Base-by-base conservation (phyloP, 2,113 vertebrate species). In the Apodemus speciosus region DNA sequence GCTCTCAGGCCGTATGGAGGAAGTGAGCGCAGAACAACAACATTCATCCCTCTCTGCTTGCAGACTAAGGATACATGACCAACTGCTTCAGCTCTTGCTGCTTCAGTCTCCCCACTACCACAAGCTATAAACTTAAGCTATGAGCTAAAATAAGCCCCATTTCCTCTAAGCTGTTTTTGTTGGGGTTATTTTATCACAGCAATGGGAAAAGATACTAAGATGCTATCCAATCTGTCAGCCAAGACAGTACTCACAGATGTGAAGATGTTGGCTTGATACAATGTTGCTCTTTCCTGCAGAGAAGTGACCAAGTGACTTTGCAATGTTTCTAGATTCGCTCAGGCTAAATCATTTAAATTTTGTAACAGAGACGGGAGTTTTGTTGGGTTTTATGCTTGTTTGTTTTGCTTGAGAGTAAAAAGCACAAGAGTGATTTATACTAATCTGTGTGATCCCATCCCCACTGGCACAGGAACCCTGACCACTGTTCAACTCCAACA, bases 371-470 rank as follows among this genome's bases (percentile, higher is more conserved):
- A 88, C 80, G 4, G 18, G 5, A 6, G 9, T 11, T 14, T 60
- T 40, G 43, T 49, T 69, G 49, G 32, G n/a, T 51, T 51, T 38
- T 85, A 51, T 3, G 20, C 40, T 85, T 71, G 35, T 38, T 16
- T n/a, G 21, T 38, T 27, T 86, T 71, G 49, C 13, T 83, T 64
- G 56, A 7, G 1, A 43, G 13, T 71, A 23, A 84, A 68, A 46
- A 56, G 1, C 43, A 32, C 35, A 35, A 18, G 73, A 73, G 32
- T 3, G 21, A 27, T n/a, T 8, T 38, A 20, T 51, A 20, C 25
- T 20, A 73, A 21, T 9, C 51, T 0, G 0, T 21, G 1, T 9
- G 32, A 21, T 46, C 8, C 25, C 1, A 7, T 38, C 0, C 27
- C 9, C 32, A 56, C 7, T n/a, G 3, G 20, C 4, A 46, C 2